Evolutionary conservation across 2,113 vertebrate species (phyloP), one percentile per base, ranked within the genome.

Genomic region (Myiozetetes cayanensis): DNA sequence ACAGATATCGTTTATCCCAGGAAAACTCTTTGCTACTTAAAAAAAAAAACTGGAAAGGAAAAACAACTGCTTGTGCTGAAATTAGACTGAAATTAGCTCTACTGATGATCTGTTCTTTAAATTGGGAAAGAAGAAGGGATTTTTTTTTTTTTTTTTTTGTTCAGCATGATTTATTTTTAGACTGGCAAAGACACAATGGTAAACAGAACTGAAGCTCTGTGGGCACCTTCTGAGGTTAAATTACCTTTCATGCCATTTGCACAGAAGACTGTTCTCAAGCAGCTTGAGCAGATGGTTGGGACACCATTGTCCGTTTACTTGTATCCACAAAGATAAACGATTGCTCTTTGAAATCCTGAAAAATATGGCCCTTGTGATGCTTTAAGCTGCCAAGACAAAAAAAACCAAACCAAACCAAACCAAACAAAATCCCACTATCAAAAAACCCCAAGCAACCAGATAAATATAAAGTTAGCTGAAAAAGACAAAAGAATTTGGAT

Each of bases 181-280:
- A 70, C 62, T 95, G 93, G 92, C 78, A 96, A 74, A 83, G 46
- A 89, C 65, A 81, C 76, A 87, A 91, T 46, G 68, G 80, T 50
- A 89, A 96, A 93, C 92, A 95, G 72, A 95, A 81, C 73, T 89
- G 83, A 88, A 93, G 77, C 92, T 89, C 80, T 82, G 68, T 93
- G 85, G 84, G 81, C 76, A 95, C 86, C 85, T 94, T 94, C 77
- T 79, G 71, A 92, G 89, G 81, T 89, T 85, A 91, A 94, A 76
- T 97, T 95, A 94, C 71, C 94, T 95, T 97, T 97, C 78, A 95
- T 95, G 88, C 59, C 86, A 76, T 80, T 87, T 95, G 78, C 83
- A 96, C 91, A 95, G 88, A 58, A 94, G 78, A 61, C 44, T 87
- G 88, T 92, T 94, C 91, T 96, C 80, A 97, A 84, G 78, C 63